Conservation (phyloP, 2,888 invertebrate genomes). For the Aromia moschata region DNA sequence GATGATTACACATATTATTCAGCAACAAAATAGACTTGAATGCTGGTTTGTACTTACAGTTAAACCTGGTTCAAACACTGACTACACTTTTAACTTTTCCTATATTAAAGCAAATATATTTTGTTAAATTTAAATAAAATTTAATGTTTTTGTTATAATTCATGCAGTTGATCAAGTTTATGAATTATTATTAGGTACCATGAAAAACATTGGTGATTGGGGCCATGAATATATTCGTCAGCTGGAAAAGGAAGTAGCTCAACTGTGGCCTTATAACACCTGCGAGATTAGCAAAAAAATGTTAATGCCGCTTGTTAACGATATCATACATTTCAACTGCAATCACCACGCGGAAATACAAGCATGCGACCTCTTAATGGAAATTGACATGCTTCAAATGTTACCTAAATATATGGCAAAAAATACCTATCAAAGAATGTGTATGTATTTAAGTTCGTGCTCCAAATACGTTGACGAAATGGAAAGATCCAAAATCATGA, state of each 20-base stretch:
- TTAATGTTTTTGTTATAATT: no score
- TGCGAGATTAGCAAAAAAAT: constrained; percentile 65
- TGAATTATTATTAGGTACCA: constrained; percentile 68
- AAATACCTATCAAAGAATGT: constrained; percentile 90
- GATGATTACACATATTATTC: no score
- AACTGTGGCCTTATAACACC: constrained; percentile 75
- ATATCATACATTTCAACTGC: constrained; percentile 95
- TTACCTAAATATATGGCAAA: constrained; percentile 88
- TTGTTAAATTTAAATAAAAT: no score
- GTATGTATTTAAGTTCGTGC: constrained; percentile 87
- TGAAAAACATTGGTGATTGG: constrained; percentile 94
- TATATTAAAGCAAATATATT: no score
- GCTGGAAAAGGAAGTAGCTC: constrained; percentile 86
- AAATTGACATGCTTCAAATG: constrained; percentile 85
- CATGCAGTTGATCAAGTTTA: no score
- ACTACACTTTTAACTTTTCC: no score
- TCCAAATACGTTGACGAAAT: constrained; percentile 96
- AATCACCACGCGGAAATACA: constrained; percentile 98
- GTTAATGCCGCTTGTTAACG: constrained; percentile 80
- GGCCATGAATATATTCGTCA: constrained; percentile 99
- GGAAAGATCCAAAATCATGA: constrained; percentile 78
- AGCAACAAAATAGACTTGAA: no score
- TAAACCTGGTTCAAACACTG: no score
- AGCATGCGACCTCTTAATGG: constrained; percentile 97
- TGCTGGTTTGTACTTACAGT: no score